These are phyloP conservation scores for Apis dorsata DNA, from an alignment of 1,140 invertebrate genomes.

Conservation along the genomic window DNA sequence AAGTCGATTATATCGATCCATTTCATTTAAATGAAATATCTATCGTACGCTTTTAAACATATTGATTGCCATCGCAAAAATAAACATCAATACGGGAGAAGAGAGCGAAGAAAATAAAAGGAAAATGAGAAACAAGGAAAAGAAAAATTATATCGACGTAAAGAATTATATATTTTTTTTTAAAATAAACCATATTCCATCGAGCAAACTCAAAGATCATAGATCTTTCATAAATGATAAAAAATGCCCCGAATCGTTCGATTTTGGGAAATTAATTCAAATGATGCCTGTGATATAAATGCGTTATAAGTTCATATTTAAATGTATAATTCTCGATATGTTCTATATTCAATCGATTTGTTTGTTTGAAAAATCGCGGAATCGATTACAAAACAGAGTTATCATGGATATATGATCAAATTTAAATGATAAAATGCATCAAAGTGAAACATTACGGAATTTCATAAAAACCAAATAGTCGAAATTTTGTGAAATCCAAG, in stretches of 20 bases:
- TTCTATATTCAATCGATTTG: conserved; percentile 50
- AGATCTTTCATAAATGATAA: not conserved
- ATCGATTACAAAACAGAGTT: conserved; percentile 57
- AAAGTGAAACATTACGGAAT: not conserved
- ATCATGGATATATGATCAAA: conserved; percentile 39
- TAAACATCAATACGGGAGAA: not conserved
- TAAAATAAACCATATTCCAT: not conserved
- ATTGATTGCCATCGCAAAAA: conserved; percentile 49
- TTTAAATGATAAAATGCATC: conserved; percentile 33
- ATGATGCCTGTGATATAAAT: not conserved
- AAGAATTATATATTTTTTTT: too few relatives aligned
- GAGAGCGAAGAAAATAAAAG: not conserved
- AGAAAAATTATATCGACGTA: not conserved
- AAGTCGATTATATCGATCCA: conserved; percentile 73
- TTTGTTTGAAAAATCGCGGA: conserved; percentile 56
- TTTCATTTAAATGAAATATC: conserved; percentile 60
- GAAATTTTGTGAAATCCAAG: conserved; percentile 24
- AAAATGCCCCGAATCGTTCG: conserved; percentile 4
- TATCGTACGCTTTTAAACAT: conserved; percentile 59
- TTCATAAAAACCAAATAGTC: conserved; percentile 31
- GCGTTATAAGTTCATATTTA: conserved; percentile 30
- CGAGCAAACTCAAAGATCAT: not conserved
- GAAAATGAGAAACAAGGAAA: not conserved
- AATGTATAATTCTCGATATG: conserved; percentile 29
- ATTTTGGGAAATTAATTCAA: conserved; percentile 3